Evolutionary conservation across 1,140 invertebrate genomes (phyloP), one percentile per base, ranked within the genome.

Genomic region (Polyergus mexicanus): DNA sequence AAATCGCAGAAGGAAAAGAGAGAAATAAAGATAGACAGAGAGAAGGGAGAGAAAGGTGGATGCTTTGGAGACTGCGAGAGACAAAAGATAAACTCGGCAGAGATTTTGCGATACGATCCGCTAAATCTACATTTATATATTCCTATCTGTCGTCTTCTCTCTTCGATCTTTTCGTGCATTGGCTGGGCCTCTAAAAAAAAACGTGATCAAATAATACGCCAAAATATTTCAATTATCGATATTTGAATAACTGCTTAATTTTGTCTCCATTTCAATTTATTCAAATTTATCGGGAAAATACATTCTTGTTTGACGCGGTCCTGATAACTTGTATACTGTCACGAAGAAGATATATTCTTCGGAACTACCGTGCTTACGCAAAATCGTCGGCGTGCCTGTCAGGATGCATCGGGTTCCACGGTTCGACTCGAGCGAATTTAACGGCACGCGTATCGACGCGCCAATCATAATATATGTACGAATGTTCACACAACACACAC

Each of bases 51-150:
- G 38, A 35, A 41, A 10, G 47, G 54, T 60, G 7, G 25, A 32
- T 35, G 11, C 25, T 51, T 66, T 47, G 19, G 35, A 47, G n/a
- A 51, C 35, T 60, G 71, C 81, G 62, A 58, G 83, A 94, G 91
- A 93, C 93, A 94, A 93, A 94, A 92, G 91, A 91, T 93, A 93
- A 93, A 92, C 91, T 88, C 86, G 89, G 84, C 77, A 84, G 60
- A 84, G 60, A 87, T 84, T 88, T 81, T 58, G 83, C 91, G 92
- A 93, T 93, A 90, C 91, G 91, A 92, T 91, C 89, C 91, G 77
- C 89, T 91, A 92, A 92, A 92, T 94, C 91, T 92, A 93, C 91
- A 93, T 93, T 94, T 93, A 92, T 94, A 93, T 93, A 94, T 92
- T 93, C 88, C 89, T 89, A 87, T 65, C 41, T 54, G 16, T n/a